Percentiles rank a stretch among this genome's conserved stretches.
phyloP scores from a whole-genome alignment of 2,797 vertebrate genomes.

The Coranthus polyacanthus region DNA sequence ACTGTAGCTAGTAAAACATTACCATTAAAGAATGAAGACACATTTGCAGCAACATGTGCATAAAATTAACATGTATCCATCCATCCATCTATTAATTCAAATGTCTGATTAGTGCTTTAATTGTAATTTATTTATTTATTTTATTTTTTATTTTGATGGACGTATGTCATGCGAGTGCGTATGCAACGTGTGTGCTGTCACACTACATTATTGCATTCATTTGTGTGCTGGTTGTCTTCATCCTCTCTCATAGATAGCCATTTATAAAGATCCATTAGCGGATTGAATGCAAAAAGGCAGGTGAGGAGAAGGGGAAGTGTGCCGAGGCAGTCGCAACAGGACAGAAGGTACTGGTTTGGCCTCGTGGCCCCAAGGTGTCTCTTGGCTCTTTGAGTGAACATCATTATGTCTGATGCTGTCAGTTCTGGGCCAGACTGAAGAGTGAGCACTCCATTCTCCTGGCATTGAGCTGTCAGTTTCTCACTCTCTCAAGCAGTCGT shows the following conservation, averaged over 20 bases:
- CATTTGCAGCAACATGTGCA: no score
- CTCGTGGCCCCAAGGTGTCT: constrained; percentile 69
- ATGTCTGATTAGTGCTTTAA: no score
- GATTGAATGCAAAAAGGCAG: background rate
- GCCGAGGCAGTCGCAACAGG: constrained; percentile 28
- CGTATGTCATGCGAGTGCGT: no score
- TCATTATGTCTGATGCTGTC: constrained; percentile 83
- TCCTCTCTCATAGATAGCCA: background rate
- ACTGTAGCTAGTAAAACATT: no score
- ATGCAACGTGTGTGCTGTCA: no score
- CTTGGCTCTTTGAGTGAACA: constrained; percentile 75
- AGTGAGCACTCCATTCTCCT: constrained; percentile 74
- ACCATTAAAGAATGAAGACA: no score
- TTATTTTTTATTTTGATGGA: no score
- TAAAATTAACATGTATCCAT: no score
- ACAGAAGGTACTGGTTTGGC: constrained; percentile 55
- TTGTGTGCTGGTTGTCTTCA: background rate
- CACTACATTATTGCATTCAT: background rate
- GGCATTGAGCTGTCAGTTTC: constrained; percentile 76
- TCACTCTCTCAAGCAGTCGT: constrained; percentile 61
- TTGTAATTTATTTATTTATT: no score
- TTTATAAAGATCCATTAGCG: background rate
- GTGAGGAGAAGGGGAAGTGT: background rate
- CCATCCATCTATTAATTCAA: no score
- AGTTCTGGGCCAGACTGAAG: constrained; percentile 72